phyloP scores from a whole-genome alignment of 2,113 vertebrate species.

The Carassius auratus region DNA sequence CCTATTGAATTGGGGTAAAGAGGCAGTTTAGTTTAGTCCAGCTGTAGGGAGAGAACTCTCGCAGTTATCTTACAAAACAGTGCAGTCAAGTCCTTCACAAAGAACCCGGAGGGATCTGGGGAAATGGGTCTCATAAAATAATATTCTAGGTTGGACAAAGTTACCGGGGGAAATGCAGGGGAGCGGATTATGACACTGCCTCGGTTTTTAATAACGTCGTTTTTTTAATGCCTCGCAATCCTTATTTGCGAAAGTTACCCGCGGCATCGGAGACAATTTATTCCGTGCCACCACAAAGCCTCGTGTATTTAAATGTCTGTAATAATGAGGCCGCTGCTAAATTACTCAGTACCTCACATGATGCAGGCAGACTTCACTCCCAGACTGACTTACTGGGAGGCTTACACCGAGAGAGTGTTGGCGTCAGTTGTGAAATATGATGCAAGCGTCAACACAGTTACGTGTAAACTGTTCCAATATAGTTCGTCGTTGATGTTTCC shows the following conservation, averaged over 20 bases:
- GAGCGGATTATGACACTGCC: constrained; percentile 53
- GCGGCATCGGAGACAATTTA: constrained; percentile 51
- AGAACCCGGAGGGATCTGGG: constrained; percentile 56
- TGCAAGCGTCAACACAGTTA: constrained; percentile 31
- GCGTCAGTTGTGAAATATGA: constrained; percentile 46
- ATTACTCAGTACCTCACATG: constrained; percentile 48
- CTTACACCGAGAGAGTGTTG: background rate
- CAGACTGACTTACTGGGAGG: constrained; percentile 25
- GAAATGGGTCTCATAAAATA: constrained; percentile 63
- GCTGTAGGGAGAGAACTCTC: constrained; percentile 60
- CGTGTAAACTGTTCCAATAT: constrained; percentile 39
- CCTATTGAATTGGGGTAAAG: constrained; percentile 65
- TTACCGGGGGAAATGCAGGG: constrained; percentile 46
- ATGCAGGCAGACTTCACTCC: constrained; percentile 24
- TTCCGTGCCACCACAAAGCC: constrained; percentile 38
- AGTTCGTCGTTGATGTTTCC: background rate
- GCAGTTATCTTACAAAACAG: constrained; percentile 68
- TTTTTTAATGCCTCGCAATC: constrained; percentile 32
- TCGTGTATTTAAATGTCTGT: constrained; percentile 53
- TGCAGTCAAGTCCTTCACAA: constrained; percentile 55
- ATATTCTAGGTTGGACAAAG: constrained; percentile 60
- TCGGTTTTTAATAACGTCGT: constrained; percentile 55
- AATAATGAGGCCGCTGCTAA: constrained; percentile 55
- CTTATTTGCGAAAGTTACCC: constrained; percentile 49
- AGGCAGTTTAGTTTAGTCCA: constrained; percentile 65